Evolutionary conservation across 2,888 invertebrate species (phyloP).

Genomic region (Tridacna crocea): DNA sequence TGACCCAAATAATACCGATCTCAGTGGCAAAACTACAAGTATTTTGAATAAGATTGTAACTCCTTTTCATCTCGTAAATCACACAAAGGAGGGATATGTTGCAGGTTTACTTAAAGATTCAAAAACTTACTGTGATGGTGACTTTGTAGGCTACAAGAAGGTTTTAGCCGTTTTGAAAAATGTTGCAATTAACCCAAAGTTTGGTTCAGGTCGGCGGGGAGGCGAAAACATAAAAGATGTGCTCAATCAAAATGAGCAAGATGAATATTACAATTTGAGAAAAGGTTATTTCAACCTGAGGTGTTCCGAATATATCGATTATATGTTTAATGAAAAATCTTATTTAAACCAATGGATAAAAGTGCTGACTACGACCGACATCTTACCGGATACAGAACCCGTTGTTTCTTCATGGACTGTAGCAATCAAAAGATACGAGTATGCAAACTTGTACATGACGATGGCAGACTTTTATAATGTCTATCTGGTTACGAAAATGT

Average conservation of each 20-base stretch:
- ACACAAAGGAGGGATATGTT: not conserved
- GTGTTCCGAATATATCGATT: slow-evolving; percentile 42
- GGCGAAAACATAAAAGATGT: slow-evolving; percentile 68
- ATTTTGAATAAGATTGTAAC: not conserved
- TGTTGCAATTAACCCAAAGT: slow-evolving; percentile 56
- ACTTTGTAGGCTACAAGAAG: slow-evolving; percentile 51
- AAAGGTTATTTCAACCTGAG: slow-evolving; percentile 67
- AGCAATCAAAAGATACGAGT: slow-evolving; percentile 77
- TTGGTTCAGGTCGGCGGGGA: slow-evolving; percentile 54
- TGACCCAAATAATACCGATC: not conserved
- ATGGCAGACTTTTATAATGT: slow-evolving; percentile 79
- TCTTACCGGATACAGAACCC: no score
- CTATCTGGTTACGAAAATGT: slow-evolving; percentile 69
- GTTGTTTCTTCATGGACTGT: slow-evolving; percentile 60
- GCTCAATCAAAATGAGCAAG: slow-evolving; percentile 66
- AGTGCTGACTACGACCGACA: not conserved
- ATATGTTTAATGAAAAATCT: slow-evolving; percentile 45
- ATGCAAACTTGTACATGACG: slow-evolving; percentile 79
- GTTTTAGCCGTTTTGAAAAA: slow-evolving; percentile 56
- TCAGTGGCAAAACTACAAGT: not conserved
- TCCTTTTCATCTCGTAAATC: not conserved
- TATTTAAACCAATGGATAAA: slow-evolving; percentile 61
- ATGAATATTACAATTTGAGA: slow-evolving; percentile 65
- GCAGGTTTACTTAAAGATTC: not conserved
- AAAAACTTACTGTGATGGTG: slow-evolving; percentile 35